Evolutionary conservation across 92 coral and sea anemone species (phyloP), one percentile per base, ranked within the genome.

Genomic region (Palythoa grandis): DNA sequence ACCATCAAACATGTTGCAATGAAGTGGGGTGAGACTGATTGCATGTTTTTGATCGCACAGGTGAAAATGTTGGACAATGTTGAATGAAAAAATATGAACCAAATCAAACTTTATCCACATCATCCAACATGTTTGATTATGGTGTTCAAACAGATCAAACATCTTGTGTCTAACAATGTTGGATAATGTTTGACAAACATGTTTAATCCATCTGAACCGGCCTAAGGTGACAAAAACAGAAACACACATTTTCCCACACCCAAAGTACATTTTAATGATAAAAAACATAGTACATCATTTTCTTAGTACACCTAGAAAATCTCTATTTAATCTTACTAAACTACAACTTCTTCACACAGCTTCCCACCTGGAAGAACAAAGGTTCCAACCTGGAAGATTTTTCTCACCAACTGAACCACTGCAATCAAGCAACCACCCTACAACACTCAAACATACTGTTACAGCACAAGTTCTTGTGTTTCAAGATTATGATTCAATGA

Each of bases 211-310:
- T 29, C 1, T 29, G 35, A 29, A 29, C 35, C 0, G 1, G 35
- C 35, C 35, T 43, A 15, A 23, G 60, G 4, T 16, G 15, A 48
- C 78, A 48, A 74, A 1, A 48, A 63, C 7, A 40, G 48, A n/a
- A 57, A 65, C 43, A 50, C 9, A 66, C 13, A 14, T 37, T 65
- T 54, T 3, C 85, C 73, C 84, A 80, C 65, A 80, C 85, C 85
- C 65, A 48, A 66, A 63, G 50, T 43, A 43, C 50, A 20, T 63
- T 65, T 76, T 80, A 47, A 80, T 80, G 58, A 80, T 60, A 40
- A 79, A 61, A 78, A 58, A 63, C 19, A 47, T 20, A 47, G 69
- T 63, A 63, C 43, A 65, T 15, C 40, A 80, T 11, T 25, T 5
- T 65, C 19, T 47, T 80, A n/a, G 19, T 53, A 19, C 24, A 57